phyloP scores from a whole-genome alignment of 2,888 invertebrate genomes.

The Ochropleura plecta region DNA sequence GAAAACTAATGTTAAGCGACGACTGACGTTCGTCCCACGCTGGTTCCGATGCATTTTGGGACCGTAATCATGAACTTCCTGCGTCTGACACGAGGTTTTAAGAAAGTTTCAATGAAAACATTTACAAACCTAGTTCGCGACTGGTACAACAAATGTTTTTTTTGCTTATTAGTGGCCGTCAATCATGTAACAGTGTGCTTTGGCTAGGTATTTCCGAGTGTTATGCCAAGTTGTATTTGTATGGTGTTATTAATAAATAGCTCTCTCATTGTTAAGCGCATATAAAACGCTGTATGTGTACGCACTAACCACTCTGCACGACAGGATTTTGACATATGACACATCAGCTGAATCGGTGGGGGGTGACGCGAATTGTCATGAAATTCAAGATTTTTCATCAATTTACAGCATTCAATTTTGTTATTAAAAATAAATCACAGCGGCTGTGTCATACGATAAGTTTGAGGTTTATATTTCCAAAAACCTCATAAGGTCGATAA shows the following conservation, averaged over 20 bases:
- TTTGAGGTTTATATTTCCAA: too few relatives aligned
- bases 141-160: constrained; percentile 9
- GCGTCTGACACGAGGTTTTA: constrained; percentile 26
- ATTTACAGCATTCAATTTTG: too few relatives aligned
- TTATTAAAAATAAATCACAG: too few relatives aligned
- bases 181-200: constrained; percentile 23
- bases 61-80: constrained; percentile 43
- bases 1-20: constrained; percentile 28
- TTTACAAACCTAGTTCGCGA: constrained; percentile 12
- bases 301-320: too few relatives aligned
- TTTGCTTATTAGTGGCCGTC: constrained; percentile 12
- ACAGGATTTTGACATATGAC: too few relatives aligned
- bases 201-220: constrained; percentile 9
- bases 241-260: constrained; percentile 31
- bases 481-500: too few relatives aligned
- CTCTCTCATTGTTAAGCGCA: constrained; percentile 11
- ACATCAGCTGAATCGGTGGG: too few relatives aligned
- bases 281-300: too few relatives aligned
- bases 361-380: too few relatives aligned
- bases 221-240: constrained; percentile 44
- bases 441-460: too few relatives aligned
- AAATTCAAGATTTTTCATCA: too few relatives aligned
- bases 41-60: constrained; percentile 40
- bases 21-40: constrained; percentile 53
- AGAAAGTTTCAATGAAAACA: constrained; percentile 44